Evolutionary conservation across 2,888 invertebrate species (phyloP), one percentile per base, ranked within the genome.

Genomic region (Himalopsyche tibetana): DNA sequence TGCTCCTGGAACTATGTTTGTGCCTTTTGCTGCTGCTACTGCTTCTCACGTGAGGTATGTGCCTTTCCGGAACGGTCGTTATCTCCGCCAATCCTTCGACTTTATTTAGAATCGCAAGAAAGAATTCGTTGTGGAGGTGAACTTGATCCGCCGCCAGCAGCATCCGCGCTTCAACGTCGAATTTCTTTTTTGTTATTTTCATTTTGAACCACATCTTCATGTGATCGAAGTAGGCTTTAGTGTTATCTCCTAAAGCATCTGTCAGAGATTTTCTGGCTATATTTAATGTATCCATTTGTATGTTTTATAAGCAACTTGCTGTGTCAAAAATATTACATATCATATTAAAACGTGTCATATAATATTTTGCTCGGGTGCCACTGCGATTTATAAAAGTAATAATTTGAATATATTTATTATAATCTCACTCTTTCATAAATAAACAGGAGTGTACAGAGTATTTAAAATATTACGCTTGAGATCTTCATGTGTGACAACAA

Each of bases 41-140:
- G 91, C 85, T 91, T 11, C 88, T 81, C 19, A 85, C 80, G 74
- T 87, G 86, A 5, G 87, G 86, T n/a, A 85, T 55, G 36, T 81
- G 55, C 85, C 86, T 84, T 82, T 85, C 86, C 17, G 86, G 86
- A n/a, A 86, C 82, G 4, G 86, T 86, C n/a, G 88, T 86, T 9
- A 89, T 90, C 83, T 88, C 89, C n/a, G 88, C 89, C 36, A 88
- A 82, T 11, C 88, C 88, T 85, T 87, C 87, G 9, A 97, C 96
- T 93, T 96, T 97, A 89, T 96, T 95, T 55, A 97, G 92, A 69
- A 98, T 93, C 0, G 97, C 96, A 28, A 97, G 91, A 9, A 98
- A 92, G 90, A 98, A 98, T 90, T 96, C 95, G 91, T 98, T 98
- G 91, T 98, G 98, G 84, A 96, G 94, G 90, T 95, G 96, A 45